Evolutionary conservation across 2,113 vertebrate genomes (phyloP).

Genomic region (Nyctibius bracteatus): DNA sequence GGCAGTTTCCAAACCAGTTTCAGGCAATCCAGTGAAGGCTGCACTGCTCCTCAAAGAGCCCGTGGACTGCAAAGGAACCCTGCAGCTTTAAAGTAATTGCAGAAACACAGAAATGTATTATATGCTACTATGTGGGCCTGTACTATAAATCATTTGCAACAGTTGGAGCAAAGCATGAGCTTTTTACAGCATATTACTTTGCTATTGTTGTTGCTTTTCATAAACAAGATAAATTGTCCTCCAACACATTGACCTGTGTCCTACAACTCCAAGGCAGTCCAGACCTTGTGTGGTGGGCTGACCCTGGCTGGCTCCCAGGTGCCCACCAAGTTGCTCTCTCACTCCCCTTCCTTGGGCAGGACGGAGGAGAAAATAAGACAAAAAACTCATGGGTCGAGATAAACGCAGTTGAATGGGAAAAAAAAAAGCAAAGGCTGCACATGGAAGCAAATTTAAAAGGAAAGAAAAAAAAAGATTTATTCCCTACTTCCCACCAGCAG

Average conservation of each 20-base stretch:
- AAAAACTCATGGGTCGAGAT: not conserved
- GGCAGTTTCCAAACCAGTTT: not conserved
- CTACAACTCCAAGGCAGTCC: not conserved
- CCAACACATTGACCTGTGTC: not conserved
- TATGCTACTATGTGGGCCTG: not conserved
- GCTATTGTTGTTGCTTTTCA: not conserved
- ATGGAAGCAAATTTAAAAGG: not conserved
- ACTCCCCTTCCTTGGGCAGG: not conserved
- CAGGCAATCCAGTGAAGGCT: not conserved
- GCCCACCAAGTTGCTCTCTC: not conserved
- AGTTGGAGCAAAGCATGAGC: not conserved
- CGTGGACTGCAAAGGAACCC: not conserved
- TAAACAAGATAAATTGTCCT: not conserved
- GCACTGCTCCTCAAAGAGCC: not conserved
- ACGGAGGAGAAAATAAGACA: not conserved
- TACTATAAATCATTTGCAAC: not conserved
- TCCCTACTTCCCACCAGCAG: not conserved
- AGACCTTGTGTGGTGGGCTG: not conserved
- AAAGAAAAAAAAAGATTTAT: not conserved
- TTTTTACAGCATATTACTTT: not conserved
- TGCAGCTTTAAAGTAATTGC: not conserved
- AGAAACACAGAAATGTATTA: not conserved
- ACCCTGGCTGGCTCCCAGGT: not conserved
- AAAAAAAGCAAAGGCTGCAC: no score
- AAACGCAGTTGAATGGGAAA: not conserved